Conservation (phyloP, 2,113 vertebrate genomes). For the Cranoglanis bouderius region DNA sequence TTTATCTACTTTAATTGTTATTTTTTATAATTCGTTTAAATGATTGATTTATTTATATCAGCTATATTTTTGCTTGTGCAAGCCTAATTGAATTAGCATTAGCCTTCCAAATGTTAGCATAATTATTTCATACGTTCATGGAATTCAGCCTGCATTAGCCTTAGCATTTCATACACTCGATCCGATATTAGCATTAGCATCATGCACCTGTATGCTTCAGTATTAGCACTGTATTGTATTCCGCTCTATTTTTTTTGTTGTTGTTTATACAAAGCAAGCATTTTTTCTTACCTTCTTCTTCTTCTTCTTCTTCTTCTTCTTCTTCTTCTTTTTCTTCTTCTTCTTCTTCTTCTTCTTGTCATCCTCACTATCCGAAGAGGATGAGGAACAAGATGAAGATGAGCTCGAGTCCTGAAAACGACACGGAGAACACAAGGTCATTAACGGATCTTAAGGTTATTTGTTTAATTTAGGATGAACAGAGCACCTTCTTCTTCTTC, state of each 20-base stretch:
- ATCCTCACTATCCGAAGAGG: slow-evolving; percentile 2
- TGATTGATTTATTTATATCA: not conserved
- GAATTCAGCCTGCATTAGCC: not conserved
- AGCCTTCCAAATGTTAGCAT: not conserved
- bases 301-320: not conserved
- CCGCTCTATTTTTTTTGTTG: not conserved
- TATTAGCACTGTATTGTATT: not conserved
- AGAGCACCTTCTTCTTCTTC: slow-evolving; percentile 12
- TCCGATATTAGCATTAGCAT: not conserved
- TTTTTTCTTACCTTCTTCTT: slow-evolving; percentile 27
- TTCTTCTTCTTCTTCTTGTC: slow-evolving; percentile 27
- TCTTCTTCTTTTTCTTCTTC: slow-evolving; percentile 24
- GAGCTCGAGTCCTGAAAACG: slow-evolving; percentile 36
- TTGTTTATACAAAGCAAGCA: too few species aligned
- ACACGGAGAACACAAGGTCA: not conserved
- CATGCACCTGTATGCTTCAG: not conserved
- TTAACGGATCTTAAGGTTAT: not conserved
- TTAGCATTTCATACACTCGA: not conserved
- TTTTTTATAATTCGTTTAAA: not conserved
- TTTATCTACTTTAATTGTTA: not conserved
- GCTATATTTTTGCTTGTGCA: not conserved
- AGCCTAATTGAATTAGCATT: not conserved
- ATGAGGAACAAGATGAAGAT: slow-evolving; percentile 30
- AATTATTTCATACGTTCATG: not conserved
- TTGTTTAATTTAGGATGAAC: not conserved